These are phyloP conservation scores for Anastatus disparis DNA, from an alignment of 1,140 invertebrate genomes.

Conservation along the genomic window DNA sequence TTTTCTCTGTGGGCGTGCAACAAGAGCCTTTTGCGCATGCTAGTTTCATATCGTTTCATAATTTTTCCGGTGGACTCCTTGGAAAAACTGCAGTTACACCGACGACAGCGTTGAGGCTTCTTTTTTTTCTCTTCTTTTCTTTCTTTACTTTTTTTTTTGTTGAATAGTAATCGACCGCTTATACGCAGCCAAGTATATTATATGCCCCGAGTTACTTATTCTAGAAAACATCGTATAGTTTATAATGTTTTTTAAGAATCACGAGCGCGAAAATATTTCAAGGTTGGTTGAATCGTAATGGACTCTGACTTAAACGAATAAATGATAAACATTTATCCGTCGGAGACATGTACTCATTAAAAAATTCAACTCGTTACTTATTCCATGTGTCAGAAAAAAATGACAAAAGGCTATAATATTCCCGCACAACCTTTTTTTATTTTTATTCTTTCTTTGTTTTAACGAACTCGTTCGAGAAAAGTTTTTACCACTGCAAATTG, in stretches of 20 bases:
- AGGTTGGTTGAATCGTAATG: neutral
- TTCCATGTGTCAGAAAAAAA: neutral
- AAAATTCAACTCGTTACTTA: neutral
- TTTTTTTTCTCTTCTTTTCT: too few relatives aligned
- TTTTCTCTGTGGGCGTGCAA: neutral
- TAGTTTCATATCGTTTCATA: neutral
- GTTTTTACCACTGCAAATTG: slow-evolving; percentile 22
- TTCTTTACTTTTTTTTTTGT: slow-evolving; percentile 3
- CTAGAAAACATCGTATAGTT: too few relatives aligned
- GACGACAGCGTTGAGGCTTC: neutral
- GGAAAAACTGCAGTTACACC: neutral
- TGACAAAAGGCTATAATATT: too few relatives aligned
- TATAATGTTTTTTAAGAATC: too few relatives aligned
- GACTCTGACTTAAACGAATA: too few relatives aligned
- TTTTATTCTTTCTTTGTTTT: too few relatives aligned
- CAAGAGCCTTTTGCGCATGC: neutral
- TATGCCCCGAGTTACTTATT: neutral
- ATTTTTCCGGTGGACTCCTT: neutral
- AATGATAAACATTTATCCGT: neutral
- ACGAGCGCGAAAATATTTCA: neutral
- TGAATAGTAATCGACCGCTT: slow-evolving; percentile 9
- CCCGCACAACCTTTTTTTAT: too few relatives aligned
- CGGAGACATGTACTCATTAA: neutral
- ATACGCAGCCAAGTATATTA: neutral
- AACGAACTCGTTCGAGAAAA: slow-evolving; percentile 4